Conservation (phyloP, 2,113 vertebrate genomes). For the Ptyas mucosa region DNA sequence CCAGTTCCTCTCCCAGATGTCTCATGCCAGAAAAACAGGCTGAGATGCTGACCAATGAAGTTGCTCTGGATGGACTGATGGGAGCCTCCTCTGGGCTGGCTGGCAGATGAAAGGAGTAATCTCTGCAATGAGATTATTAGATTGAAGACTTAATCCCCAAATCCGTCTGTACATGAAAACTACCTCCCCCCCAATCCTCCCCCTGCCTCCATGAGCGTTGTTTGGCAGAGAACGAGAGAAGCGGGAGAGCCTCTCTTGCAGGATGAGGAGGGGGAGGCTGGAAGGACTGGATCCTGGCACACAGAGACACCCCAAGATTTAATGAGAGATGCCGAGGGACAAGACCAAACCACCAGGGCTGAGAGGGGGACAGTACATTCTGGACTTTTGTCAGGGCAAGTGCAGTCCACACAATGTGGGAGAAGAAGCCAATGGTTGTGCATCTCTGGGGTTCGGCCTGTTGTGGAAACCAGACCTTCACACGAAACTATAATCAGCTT, state of each 20-base stretch:
- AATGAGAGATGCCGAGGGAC: background rate
- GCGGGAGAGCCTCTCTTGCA: slow-evolving; percentile 15
- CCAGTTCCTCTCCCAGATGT: background rate
- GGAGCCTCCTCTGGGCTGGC: slow-evolving; percentile 16
- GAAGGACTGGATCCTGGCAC: background rate
- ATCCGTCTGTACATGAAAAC: slow-evolving; percentile 36
- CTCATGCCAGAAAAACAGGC: background rate
- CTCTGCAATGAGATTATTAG: slow-evolving; percentile 65
- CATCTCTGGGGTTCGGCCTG: background rate
- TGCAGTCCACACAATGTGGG: background rate
- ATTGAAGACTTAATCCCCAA: slow-evolving; percentile 56
- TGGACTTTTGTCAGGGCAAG: background rate
- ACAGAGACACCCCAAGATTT: background rate
- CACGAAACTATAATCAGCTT: background rate
- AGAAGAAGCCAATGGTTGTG: background rate
- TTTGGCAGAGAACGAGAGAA: slow-evolving; percentile 7
- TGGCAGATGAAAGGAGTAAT: slow-evolving; percentile 46
- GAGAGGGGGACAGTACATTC: background rate
- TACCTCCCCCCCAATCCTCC: background rate
- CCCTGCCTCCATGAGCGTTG: background rate
- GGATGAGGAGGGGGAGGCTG: background rate
- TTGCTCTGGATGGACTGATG: background rate
- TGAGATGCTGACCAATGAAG: background rate
- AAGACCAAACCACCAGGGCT: background rate
- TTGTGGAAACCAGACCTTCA: background rate